Base-by-base conservation (phyloP, 2,113 vertebrate genomes). In the Chaetorhynchus papuensis region DNA sequence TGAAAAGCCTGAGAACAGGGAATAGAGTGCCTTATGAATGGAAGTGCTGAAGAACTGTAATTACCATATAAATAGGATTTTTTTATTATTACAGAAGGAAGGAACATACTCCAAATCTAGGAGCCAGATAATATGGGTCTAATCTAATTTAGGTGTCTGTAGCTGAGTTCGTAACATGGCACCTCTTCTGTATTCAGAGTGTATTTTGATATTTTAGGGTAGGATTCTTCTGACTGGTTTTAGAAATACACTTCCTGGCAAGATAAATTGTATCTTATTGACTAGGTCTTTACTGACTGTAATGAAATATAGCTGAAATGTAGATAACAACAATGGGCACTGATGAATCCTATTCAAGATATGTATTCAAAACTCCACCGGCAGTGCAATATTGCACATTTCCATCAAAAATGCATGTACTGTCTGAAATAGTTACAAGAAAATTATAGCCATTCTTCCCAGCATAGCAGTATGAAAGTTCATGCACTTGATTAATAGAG, bases 311-410 rank as follows among this genome's bases (percentile, higher is more conserved):
- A 85, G 53, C 61, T 79, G 81, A 90, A 85, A 76, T 27, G 49
- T 57, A 65, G 74, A 52, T 87, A 78, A 37, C 41, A 75, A 31
- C 54, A 91, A 71, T 87, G 65, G 33, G 26, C 56, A 49, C 70
- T 87, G 69, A 95, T 92, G 74, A 95, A 85, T 88, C 57, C 75
- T 90, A 30, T 91, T 72, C 49, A 76, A 79, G 85, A 64, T 54
- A 42, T 5, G 14, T 90, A 60, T 61, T 89, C 37, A 27, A 66
- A 79, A 35, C 66, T 72, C 85, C 70, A 83, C 37, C 53, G 49
- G 63, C 66, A 74, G 71, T 28, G 45, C 16, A 24, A 35, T 88
- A 66, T 39, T 90, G 54, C 47, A 54, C 6, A n/a, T 72, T 93
- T 83, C 47, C 76, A 83, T 95, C 19, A 90, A 74, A 83, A 90